These are phyloP conservation scores for Drosophila flavopinicola DNA, from an alignment of 2,888 invertebrate genomes.

Conservation along the genomic window DNA sequence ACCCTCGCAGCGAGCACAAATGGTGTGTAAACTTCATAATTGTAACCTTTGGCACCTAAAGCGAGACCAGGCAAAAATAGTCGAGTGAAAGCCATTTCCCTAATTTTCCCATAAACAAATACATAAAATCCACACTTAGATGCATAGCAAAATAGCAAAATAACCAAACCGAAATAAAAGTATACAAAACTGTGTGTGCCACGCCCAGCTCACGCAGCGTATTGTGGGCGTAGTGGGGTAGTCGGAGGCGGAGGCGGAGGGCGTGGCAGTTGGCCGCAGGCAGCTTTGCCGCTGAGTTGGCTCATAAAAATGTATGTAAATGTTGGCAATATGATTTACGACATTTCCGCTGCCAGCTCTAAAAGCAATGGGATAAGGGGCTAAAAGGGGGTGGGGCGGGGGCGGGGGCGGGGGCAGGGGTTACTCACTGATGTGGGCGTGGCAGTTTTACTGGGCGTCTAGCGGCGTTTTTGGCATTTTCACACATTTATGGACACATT, in stretches of 20 bases:
- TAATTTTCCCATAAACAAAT: slow-evolving; percentile 83
- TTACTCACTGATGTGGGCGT: slow-evolving; percentile 46
- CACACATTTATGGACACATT: slow-evolving; percentile 78
- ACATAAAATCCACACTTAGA: slow-evolving; percentile 83
- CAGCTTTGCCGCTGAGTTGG: slow-evolving; percentile 54
- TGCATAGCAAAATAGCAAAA: slow-evolving; percentile 45
- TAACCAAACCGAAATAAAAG: slow-evolving; percentile 4
- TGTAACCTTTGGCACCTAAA: slow-evolving; percentile 78
- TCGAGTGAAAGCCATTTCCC: slow-evolving; percentile 77
- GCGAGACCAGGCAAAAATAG: slow-evolving; percentile 47
- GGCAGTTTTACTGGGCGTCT: slow-evolving; percentile 42
- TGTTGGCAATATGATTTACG: slow-evolving; percentile 77
- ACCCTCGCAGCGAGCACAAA: slow-evolving; percentile 64
- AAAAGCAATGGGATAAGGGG: slow-evolving; percentile 1
- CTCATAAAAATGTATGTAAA: slow-evolving; percentile 79
- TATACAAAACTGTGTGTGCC: slow-evolving; percentile 26
- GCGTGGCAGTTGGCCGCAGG: slow-evolving; percentile 21
- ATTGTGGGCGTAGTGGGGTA: slow-evolving; percentile 11
- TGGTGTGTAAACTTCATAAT: slow-evolving; percentile 80
- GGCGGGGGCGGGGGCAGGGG: neutral
- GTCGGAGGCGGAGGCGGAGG: slow-evolving; percentile 2
- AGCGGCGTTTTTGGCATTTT: slow-evolving; percentile 51
- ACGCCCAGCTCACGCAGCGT: slow-evolving; percentile 35
- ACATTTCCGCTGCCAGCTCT: slow-evolving; percentile 61
- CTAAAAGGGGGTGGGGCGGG: neutral